These are phyloP conservation scores for Drosophila setifemur DNA, from an alignment of 1,140 invertebrate species.

Conservation along the genomic window DNA sequence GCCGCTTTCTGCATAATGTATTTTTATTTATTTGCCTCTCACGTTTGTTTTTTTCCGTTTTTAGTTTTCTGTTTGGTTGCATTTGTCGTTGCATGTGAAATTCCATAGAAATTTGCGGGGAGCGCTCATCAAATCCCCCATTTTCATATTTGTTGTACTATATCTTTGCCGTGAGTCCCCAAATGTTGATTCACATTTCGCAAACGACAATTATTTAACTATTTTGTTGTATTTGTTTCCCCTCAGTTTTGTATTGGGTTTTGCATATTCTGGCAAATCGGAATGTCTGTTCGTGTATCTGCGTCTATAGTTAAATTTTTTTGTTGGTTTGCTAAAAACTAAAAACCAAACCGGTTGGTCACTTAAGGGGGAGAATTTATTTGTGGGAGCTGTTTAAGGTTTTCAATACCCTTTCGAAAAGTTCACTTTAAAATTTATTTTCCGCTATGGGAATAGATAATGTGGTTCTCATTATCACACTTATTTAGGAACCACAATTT, in stretches of 20 bases:
- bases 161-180: conserved; percentile 7
- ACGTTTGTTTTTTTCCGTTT: conserved; percentile 40
- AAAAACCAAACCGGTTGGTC: conserved; percentile 22
- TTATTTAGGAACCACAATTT: too few species aligned
- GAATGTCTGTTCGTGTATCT: neutral
- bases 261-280: conserved; percentile 14
- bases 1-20: conserved; percentile 54
- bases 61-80: conserved; percentile 45
- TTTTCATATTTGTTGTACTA: neutral
- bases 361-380: neutral
- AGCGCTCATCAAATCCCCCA: neutral
- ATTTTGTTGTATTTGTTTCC: conserved; percentile 17
- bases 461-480: too few species aligned
- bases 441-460: too few species aligned
- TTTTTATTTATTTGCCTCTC: conserved; percentile 70
- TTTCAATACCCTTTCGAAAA: neutral
- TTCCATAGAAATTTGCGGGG: conserved; percentile 52
- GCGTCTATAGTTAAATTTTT: conserved; percentile 11
- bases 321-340: conserved; percentile 17
- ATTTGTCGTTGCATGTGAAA: conserved; percentile 57
- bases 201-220: conserved; percentile 59
- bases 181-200: conserved; percentile 61
- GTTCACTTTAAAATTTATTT: neutral
- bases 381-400: neutral
- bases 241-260: neutral